Evolutionary conservation across 2,113 vertebrate genomes (phyloP).

Genomic region (Elgaria multicarinata): DNA sequence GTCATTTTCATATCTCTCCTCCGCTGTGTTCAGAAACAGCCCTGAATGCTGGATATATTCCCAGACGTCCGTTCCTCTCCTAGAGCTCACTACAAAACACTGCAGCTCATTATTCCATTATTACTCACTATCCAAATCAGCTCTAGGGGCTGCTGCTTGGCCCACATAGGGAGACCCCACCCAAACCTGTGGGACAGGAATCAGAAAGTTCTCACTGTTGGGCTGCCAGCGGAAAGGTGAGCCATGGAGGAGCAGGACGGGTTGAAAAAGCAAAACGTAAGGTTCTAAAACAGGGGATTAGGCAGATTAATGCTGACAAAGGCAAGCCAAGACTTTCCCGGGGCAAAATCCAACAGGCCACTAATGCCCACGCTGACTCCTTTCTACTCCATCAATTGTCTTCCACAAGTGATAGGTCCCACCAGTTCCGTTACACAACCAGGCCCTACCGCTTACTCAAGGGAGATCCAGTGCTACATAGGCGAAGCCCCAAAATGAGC

Average conservation of each 20-base stretch:
- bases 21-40: accelerated
- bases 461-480: too few species aligned
- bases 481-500: too few species aligned
- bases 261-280: accelerated
- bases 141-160: conserved; percentile 3
- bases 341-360: too few species aligned
- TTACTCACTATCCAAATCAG: not conserved
- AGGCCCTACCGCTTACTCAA: too few species aligned
- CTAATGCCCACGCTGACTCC: too few species aligned
- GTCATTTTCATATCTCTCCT: not conserved
- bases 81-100: not conserved
- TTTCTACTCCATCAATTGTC: too few species aligned
- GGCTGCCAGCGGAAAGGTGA: not conserved
- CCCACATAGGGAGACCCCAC: not conserved
- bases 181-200: not conserved
- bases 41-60: not conserved
- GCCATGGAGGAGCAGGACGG: accelerated
- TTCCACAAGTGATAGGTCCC: too few species aligned
- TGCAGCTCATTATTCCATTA: not conserved
- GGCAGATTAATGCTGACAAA: too few species aligned
- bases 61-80: not conserved
- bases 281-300: not conserved
- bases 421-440: too few species aligned
- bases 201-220: accelerated
- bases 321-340: too few species aligned